A percentile compares a stretch with the other conserved stretches of the same genome.
Evolutionary conservation across 2,888 invertebrate genomes (phyloP).

Genomic region (Thyatira batis): DNA sequence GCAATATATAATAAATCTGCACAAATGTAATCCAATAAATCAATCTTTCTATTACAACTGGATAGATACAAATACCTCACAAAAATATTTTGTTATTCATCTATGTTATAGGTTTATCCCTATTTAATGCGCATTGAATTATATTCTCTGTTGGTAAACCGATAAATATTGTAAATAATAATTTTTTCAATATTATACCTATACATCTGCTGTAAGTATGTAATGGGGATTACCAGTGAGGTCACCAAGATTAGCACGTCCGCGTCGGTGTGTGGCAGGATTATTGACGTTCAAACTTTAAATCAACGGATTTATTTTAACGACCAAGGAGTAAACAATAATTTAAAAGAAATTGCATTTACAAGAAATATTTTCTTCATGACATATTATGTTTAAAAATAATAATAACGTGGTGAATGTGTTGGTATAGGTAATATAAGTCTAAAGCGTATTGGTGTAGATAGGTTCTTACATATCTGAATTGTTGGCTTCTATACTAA

Average conservation of each 20-base stretch:
- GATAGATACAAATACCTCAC: neutral
- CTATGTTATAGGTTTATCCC: neutral
- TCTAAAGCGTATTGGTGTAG: too few species aligned
- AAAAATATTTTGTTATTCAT: neutral
- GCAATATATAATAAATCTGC: too few species aligned
- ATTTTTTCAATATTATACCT: neutral
- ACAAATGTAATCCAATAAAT: too few species aligned
- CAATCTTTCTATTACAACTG: too few species aligned
- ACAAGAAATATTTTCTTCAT: slow-evolving; percentile 20
- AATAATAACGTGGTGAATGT: too few species aligned
- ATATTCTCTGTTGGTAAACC: neutral
- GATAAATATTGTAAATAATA: neutral
- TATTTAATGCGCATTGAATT: neutral
- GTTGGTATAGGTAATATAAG: too few species aligned
- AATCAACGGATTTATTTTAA: slow-evolving; percentile 39
- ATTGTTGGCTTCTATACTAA: too few species aligned
- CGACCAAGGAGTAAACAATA: slow-evolving; percentile 32
- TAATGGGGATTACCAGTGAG: slow-evolving; percentile 7
- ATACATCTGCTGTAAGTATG: neutral
- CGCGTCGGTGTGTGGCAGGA: slow-evolving; percentile 7
- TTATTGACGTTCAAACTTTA: slow-evolving; percentile 22
- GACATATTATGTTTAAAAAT: too few species aligned
- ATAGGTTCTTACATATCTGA: too few species aligned
- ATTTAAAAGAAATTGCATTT: slow-evolving; percentile 1
- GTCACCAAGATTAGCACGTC: slow-evolving; percentile 18